Evolutionary conservation across 2,888 invertebrate genomes (phyloP).

Genomic region (Habrosyne pyritoides): DNA sequence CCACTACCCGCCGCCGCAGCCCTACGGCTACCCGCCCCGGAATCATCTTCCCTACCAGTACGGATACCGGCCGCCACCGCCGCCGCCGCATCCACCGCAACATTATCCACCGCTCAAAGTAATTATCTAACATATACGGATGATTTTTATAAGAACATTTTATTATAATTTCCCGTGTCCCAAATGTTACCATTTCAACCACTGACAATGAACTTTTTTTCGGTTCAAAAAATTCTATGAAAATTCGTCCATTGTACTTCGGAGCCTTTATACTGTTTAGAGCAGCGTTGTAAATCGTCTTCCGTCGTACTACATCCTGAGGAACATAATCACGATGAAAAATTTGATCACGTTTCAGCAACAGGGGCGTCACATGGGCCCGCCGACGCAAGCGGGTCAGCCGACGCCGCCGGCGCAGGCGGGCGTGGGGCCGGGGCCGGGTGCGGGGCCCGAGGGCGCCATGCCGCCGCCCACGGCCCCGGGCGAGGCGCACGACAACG

Average conservation of each 20-base stretch:
- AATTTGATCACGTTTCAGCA: conserved; percentile 52
- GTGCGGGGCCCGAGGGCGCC: conserved; percentile 71
- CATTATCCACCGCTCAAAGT: conserved; percentile 77
- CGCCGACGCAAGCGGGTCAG: conserved; percentile 50
- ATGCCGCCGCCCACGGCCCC: conserved; percentile 85
- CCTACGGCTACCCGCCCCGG: conserved; percentile 68
- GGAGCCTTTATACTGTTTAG: no score
- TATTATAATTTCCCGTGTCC: no score
- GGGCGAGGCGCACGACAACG: conserved; percentile 86
- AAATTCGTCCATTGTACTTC: no score
- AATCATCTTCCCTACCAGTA: conserved; percentile 80
- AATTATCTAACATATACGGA: conserved; percentile 24
- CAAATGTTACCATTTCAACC: no score
- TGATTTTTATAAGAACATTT: no score
- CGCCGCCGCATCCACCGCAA: conserved; percentile 73
- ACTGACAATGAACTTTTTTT: no score
- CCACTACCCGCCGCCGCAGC: conserved; percentile 78
- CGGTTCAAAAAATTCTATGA: no score
- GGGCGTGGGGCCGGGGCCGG: conserved; percentile 87
- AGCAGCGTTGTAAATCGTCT: no score
- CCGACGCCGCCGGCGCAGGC: conserved; percentile 81
- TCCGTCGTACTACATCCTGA: no score
- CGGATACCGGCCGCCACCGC: conserved; percentile 71
- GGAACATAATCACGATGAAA: no score
- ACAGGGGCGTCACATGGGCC: conserved; percentile 84